Percentiles rank a stretch among this genome's conserved stretches.
Evolutionary conservation across 2,797 vertebrate species (phyloP).

Genomic region (Dallia pectoralis): DNA sequence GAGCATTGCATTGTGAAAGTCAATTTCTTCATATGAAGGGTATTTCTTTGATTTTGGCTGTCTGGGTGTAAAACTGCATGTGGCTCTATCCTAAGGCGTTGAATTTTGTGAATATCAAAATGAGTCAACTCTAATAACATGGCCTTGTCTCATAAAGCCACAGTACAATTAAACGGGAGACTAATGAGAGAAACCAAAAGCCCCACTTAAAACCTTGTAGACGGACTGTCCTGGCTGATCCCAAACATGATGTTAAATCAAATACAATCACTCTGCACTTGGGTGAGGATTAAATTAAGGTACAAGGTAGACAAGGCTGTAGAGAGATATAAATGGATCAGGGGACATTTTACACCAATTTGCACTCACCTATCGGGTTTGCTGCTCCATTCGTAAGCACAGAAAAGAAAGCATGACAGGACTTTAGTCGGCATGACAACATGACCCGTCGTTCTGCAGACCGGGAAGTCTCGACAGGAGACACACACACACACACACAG

Average conservation of each 20-base stretch:
- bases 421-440: conserved; percentile 76
- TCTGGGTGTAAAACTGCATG: conserved; percentile 7
- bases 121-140: neutral
- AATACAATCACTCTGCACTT: neutral
- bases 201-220: neutral
- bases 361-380: conserved; percentile 98
- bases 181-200: neutral
- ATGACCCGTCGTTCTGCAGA: conserved; percentile 32
- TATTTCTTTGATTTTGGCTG: no score
- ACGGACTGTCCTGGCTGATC: neutral
- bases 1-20: no score
- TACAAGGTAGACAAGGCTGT: neutral
- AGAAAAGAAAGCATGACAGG: conserved; percentile 75
- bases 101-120: neutral
- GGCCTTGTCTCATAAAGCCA: neutral
- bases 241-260: neutral
- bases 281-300: neutral
- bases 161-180: neutral
- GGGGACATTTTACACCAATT: neutral
- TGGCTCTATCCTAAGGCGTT: neutral
- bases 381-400: conserved; percentile 95
- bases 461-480: neutral
- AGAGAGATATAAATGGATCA: neutral
- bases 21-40: no score
- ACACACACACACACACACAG: no score